Evolutionary conservation across 1,140 invertebrate genomes (phyloP), one percentile per base, ranked within the genome.

Genomic region (Lordiphosa mommai): DNA sequence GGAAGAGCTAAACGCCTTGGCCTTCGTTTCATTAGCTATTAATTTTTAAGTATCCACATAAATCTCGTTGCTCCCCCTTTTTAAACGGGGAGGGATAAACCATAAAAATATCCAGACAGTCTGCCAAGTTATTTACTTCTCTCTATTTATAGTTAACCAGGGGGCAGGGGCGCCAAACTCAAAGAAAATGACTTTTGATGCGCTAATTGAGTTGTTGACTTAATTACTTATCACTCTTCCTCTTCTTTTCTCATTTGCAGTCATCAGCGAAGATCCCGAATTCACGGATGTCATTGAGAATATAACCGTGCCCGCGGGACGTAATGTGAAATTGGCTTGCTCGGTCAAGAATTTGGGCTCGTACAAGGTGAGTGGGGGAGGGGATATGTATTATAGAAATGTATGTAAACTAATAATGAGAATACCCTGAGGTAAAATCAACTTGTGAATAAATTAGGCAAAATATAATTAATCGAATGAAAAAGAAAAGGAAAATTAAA

Each of bases 341-440:
- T 95, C 94, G 4, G 96, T 97, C 43, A 96, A 96, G 89, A 95
- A 97, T 89, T 91, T 97, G 10, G 96, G 95, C 58, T 92, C 93
- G 1, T 96, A 94, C 82, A 95, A 95, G 92, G 95, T 95, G 90
- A 79, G 84, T 86, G 9, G 4, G 33, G 33, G 9, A 40, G n/a
- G n/a, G 23, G 7, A 27, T 27, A 5, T 7, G 23, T 27, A 1
- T 6, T 27, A 7, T 7, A 7, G 5, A 27, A 27, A 27, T 27
- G 2, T 7, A 27, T 27, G 23, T 16, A 30, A 9, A 16, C 30
- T 6, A 30, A 5, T 29, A 32, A 47, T 33, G 30, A 10, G 16
- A 47, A 32, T 13, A 23, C 44, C 30, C 29, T 10, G 9, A 47
- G 44, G 10, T 9, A 6, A 7, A 32, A 32, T 4, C 8, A 13